phyloP scores from a whole-genome alignment of 2,113 vertebrate genomes.

The Sphaerodactylus townsendi region DNA sequence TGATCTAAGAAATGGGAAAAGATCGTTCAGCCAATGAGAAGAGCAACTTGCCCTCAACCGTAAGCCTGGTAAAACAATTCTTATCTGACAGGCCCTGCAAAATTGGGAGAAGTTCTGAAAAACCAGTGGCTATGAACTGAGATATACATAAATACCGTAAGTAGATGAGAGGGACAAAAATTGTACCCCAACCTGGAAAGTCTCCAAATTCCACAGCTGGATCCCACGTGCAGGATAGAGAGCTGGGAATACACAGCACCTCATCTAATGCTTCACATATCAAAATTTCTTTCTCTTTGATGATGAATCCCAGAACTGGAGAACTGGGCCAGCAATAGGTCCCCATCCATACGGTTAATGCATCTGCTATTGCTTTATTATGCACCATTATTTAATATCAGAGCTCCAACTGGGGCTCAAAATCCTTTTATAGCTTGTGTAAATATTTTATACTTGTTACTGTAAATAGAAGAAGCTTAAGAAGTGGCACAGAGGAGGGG shows the following conservation, averaged over 20 bases:
- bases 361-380: conserved; percentile 34
- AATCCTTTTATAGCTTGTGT: conserved; percentile 42
- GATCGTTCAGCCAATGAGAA: too few species aligned
- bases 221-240: not conserved
- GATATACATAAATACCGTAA: too few species aligned
- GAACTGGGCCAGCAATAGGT: not conserved
- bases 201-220: not conserved
- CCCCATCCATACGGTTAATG: conserved; percentile 18
- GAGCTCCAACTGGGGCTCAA: conserved; percentile 21
- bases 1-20: too few species aligned
- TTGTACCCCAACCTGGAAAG: too few species aligned
- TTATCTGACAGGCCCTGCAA: too few species aligned
- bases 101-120: too few species aligned
- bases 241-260: not conserved
- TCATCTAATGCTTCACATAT: not conserved
- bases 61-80: too few species aligned
- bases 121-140: too few species aligned
- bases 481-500: conserved; percentile 21
- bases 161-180: not conserved
- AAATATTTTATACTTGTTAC: conserved; percentile 46
- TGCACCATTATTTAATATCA: conserved; percentile 42
- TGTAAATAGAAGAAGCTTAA: conserved; percentile 41
- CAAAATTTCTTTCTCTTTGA: not conserved
- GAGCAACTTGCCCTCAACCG: too few species aligned
- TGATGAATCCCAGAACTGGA: conserved; percentile 1